Evolutionary conservation across 2,888 invertebrate genomes (phyloP), one percentile per base, ranked within the genome.

Genomic region (Diarsia mendica): DNA sequence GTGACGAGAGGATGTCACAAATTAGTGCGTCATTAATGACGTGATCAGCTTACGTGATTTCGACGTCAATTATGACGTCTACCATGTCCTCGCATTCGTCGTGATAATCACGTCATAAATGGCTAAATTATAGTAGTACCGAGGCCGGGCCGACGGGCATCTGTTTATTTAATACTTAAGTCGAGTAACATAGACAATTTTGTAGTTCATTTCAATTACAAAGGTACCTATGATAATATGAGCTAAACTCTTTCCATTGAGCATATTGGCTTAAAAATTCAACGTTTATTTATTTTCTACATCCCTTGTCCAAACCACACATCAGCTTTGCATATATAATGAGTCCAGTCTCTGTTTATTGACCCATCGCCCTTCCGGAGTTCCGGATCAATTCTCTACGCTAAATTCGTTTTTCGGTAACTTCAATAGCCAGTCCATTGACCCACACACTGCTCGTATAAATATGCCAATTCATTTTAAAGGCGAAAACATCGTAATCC

Each of bases 331-430:
- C 48, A 11, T 66, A 44, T 28, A 60, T 33, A 49, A 65, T 60
- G 53, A 13, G 15, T 23, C n/a, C 53, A 77, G 48, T 6, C 28
- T 49, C 58, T 67, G 77, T 66, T 39, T 64, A 63, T 20, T 60
- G 20, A 67, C 20, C 66, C 63, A 82, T 48, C 58, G 67, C 66
- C 78, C 83, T 71, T 83, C 70, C 63, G 67, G 63, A 67, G 58
- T 70, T 82, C 67, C 48, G 63, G 48, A 70, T 58, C 49, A 70
- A 67, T 77, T 77, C 28, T 67, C 13, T 20, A 58, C 13, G 63
- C 60, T 64, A 67, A 66, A 80, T 51, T 63, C 2, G 28, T 67
- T 23, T 49, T 75, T 63, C 1, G 13, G 48, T 53, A 48, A 60
- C 60, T n/a, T 66, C 74, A 53, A 67, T 74, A 49, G 33, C 15